Conservation (phyloP, 2,888 invertebrate species). For the Tinea semifulvella region DNA sequence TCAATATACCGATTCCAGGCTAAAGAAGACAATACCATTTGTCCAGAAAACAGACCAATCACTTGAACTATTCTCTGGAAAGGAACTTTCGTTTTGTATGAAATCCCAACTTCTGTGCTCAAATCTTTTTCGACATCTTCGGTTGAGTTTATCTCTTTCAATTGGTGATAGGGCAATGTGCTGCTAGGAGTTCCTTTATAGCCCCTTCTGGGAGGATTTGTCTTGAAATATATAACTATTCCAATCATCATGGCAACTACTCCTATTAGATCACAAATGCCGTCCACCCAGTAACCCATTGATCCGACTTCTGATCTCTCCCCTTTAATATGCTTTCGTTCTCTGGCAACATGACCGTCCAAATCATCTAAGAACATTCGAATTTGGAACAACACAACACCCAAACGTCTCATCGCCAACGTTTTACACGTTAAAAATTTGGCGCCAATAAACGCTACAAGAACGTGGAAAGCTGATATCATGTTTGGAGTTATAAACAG, state of each 20-base stretch:
- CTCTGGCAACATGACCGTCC: constrained; percentile 87
- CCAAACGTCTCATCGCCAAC: constrained; percentile 74
- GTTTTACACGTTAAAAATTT: constrained; percentile 79
- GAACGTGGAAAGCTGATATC: constrained; percentile 83
- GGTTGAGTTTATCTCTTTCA: constrained; percentile 47
- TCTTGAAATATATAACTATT: constrained; percentile 72
- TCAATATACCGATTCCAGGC: constrained; percentile 89
- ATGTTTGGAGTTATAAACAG: constrained; percentile 80
- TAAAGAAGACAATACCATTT: constrained; percentile 76
- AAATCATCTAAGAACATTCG: constrained; percentile 86
- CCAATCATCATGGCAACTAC: constrained; percentile 77
- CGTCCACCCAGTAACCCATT: constrained; percentile 84
- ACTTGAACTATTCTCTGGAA: constrained; percentile 73
- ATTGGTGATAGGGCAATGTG: constrained; percentile 57
- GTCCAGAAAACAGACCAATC: constrained; percentile 72
- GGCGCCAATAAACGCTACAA: constrained; percentile 77
- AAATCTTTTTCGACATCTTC: constrained; percentile 54
- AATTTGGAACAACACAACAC: constrained; percentile 80
- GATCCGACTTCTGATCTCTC: constrained; percentile 84
- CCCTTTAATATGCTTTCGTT: constrained; percentile 76
- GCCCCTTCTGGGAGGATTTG: constrained; percentile 77
- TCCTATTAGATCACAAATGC: constrained; percentile 81
- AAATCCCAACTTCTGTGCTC: constrained; percentile 58
- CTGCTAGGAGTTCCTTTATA: constrained; percentile 72
- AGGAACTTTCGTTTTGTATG: constrained; percentile 74